phyloP scores from a whole-genome alignment of 2,797 vertebrate species.

The Pachyuromys duprasi region DNA sequence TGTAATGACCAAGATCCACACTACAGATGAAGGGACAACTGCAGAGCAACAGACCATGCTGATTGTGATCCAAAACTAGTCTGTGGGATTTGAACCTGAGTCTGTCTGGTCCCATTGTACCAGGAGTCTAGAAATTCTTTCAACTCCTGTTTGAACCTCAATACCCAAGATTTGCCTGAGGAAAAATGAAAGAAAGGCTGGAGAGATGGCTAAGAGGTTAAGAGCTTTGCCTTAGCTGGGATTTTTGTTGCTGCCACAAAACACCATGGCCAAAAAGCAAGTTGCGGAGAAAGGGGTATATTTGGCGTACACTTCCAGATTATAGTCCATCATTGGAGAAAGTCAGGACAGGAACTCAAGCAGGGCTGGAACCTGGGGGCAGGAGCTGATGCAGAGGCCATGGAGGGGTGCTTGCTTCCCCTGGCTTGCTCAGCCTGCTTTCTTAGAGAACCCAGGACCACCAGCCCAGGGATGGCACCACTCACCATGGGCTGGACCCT shows the following conservation, averaged over 20 bases:
- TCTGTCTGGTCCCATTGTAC: neutral
- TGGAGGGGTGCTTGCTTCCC: neutral
- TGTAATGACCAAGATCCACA: neutral
- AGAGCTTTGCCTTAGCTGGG: neutral
- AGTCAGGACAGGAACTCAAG: neutral
- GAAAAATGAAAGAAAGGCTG: neutral
- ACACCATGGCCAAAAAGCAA: neutral
- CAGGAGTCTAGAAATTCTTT: slow-evolving; percentile 32
- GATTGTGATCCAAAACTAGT: neutral
- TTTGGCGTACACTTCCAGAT: neutral
- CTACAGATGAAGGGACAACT: neutral
- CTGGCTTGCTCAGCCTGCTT: neutral
- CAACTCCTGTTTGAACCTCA: neutral
- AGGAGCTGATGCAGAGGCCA: neutral
- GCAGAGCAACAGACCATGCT: neutral
- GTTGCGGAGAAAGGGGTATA: neutral
- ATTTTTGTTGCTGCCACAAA: neutral
- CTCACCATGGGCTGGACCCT: neutral
- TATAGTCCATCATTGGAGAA: neutral
- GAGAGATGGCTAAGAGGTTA: neutral
- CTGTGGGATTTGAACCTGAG: neutral
- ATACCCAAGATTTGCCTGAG: neutral
- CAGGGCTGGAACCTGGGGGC: neutral
- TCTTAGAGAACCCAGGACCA: neutral
- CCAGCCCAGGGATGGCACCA: neutral